Evolutionary conservation across 2,888 invertebrate species (phyloP).

Genomic region (Xiphydria camelus): DNA sequence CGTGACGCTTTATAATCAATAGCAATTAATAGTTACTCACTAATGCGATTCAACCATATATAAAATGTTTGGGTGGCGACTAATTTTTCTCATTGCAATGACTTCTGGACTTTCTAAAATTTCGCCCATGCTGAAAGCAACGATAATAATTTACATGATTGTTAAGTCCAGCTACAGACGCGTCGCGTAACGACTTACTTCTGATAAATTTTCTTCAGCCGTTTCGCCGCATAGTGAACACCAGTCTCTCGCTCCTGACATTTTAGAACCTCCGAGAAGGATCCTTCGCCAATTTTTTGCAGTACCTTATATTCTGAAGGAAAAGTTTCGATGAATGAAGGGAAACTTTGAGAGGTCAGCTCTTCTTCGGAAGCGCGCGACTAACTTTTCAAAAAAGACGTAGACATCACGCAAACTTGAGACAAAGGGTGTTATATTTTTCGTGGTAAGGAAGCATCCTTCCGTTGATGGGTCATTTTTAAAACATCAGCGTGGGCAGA

Average conservation of each 20-base stretch:
- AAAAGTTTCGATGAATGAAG: neutral
- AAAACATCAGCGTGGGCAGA: neutral
- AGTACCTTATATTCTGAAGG: constrained; percentile 65
- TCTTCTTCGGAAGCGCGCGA: too few species aligned
- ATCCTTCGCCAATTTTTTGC: constrained; percentile 71
- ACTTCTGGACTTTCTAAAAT: constrained; percentile 64
- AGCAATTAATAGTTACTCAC: constrained; percentile 56
- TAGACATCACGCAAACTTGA: constrained; percentile 10
- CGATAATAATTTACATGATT: constrained; percentile 9
- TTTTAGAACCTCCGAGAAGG: constrained; percentile 71
- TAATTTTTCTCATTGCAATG: constrained; percentile 64
- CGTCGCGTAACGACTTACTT: constrained; percentile 61
- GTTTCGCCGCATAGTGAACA: constrained; percentile 65
- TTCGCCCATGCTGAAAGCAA: constrained; percentile 56
- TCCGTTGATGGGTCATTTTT: constrained; percentile 1
- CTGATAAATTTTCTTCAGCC: constrained; percentile 65
- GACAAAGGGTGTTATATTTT: neutral
- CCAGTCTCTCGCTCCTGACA: constrained; percentile 64
- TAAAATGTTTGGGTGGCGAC: constrained; percentile 66
- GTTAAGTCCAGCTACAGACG: too few species aligned
- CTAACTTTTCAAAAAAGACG: constrained; percentile 16
- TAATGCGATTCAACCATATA: constrained; percentile 67
- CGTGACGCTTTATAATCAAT: neutral
- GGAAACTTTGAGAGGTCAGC: too few species aligned
- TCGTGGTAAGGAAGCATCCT: constrained; percentile 5